Conservation (phyloP, 64 coral and sea anemone genomes). For the Pocillopora verrucosa region DNA sequence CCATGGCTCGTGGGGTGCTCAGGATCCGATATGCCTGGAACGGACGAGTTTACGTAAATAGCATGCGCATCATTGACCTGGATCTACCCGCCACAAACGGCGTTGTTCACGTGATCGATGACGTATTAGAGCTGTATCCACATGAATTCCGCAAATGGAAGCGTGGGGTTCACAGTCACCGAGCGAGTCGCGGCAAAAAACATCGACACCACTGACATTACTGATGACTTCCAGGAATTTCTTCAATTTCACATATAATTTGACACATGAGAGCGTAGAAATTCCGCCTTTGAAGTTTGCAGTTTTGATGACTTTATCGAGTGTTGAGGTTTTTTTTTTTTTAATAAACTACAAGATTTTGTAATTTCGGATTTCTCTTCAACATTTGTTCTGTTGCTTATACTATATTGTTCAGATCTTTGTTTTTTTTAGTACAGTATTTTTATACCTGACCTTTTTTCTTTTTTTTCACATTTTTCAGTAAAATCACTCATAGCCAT, state of each 20-base stretch:
- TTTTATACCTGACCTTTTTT: no score
- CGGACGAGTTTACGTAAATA: constrained; percentile 43
- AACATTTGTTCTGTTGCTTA: no score
- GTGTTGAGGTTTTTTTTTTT: no score
- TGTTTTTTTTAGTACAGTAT: no score
- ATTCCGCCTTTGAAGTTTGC: no score
- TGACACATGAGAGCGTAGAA: no score
- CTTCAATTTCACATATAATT: neutral
- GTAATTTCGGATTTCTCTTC: no score
- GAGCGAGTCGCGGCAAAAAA: constrained; percentile 12
- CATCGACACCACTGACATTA: neutral
- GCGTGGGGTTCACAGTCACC: neutral
- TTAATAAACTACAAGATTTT: no score
- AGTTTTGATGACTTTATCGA: no score
- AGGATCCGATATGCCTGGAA: constrained; percentile 7
- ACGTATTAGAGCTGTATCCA: constrained; percentile 41
- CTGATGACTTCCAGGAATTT: neutral
- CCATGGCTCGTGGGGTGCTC: constrained; percentile 52
- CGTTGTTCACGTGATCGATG: constrained; percentile 71
- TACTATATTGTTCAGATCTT: no score
- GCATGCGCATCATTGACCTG: constrained; percentile 3
- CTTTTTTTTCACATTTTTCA: no score
- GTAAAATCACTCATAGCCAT: no score
- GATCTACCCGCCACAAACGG: constrained; percentile 78
- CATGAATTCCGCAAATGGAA: constrained; percentile 6